Conservation (phyloP, 2,797 vertebrate species). For the Acomys russatus region DNA sequence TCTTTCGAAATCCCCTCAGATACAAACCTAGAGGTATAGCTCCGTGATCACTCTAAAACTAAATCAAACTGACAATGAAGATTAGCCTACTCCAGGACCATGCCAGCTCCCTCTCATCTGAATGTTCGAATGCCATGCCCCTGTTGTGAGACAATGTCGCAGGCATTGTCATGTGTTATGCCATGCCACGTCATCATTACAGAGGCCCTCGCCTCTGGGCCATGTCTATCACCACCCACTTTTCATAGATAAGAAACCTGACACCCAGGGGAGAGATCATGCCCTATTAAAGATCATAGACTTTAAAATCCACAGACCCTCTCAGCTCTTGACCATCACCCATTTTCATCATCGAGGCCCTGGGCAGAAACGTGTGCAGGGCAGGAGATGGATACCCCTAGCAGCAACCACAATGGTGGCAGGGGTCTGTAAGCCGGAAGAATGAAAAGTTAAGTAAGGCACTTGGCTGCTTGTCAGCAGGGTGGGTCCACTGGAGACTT, state of each 20-base stretch:
- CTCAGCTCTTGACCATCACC: neutral
- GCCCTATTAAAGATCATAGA: neutral
- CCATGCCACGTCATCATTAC: neutral
- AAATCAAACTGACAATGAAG: neutral
- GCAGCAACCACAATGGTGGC: accelerated
- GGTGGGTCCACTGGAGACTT: neutral
- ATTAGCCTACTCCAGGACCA: neutral
- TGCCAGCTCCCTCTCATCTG: no score
- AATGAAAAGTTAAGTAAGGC: neutral
- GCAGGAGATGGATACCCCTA: neutral
- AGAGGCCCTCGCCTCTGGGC: neutral
- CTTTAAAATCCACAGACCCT: neutral
- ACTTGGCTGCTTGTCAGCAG: neutral
- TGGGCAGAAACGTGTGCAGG: neutral
- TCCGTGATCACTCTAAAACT: neutral
- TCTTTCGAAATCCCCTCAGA: neutral
- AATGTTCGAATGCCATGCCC: accelerated
- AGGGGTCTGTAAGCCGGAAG: neutral
- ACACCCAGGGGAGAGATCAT: neutral
- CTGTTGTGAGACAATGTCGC: neutral
- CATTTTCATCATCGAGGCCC: neutral
- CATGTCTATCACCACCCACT: no score
- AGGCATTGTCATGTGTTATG: no score
- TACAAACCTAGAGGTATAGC: neutral
- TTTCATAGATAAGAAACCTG: neutral